Percentiles rank a stretch among this genome's conserved stretches.
These are phyloP conservation scores for Drosophila melanogaster DNA, from an alignment of 1,140 invertebrate species.

Conservation along the genomic window DNA sequence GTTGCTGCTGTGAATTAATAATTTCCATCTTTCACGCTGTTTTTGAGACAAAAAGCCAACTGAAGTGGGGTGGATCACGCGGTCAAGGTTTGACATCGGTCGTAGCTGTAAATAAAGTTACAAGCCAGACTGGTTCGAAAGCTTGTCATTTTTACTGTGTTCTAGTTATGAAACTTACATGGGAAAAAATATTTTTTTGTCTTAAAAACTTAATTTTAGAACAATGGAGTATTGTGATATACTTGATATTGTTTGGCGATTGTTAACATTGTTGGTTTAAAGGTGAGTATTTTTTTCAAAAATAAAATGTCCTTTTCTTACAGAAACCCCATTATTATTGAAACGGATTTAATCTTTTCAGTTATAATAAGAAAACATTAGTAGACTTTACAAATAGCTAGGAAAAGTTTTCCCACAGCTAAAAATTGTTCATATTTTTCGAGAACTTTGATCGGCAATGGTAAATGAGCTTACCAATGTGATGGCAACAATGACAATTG, in stretches of 20 bases:
- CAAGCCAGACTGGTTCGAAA: slow-evolving; percentile 9
- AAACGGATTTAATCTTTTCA: too few relatives aligned
- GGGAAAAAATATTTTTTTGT: background rate
- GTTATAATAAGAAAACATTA: too few relatives aligned
- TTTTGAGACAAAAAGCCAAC: background rate
- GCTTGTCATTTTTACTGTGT: background rate
- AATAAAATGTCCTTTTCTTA: too few relatives aligned
- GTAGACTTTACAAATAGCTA: too few relatives aligned
- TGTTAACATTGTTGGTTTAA: background rate
- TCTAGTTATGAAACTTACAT: background rate
- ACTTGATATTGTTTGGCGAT: background rate
- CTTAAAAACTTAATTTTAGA: background rate
- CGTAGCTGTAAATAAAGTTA: slow-evolving; percentile 10
- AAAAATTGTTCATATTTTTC: background rate
- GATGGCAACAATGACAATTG: slow-evolving; percentile 74
- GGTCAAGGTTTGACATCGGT: slow-evolving; percentile 6
- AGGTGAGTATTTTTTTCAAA: too few relatives aligned
- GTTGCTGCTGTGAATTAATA: slow-evolving; percentile 58
- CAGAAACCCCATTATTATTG: too few relatives aligned
- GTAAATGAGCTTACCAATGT: slow-evolving; percentile 67
- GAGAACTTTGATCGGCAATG: slow-evolving; percentile 12
- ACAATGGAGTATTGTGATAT: background rate
- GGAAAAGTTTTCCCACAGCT: slow-evolving; percentile 16
- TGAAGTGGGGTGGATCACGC: slow-evolving; percentile 27
- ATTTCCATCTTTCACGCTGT: slow-evolving; percentile 26